These are phyloP conservation scores for Petrophora chlorosata DNA, from an alignment of 2,888 invertebrate genomes.

Conservation along the genomic window DNA sequence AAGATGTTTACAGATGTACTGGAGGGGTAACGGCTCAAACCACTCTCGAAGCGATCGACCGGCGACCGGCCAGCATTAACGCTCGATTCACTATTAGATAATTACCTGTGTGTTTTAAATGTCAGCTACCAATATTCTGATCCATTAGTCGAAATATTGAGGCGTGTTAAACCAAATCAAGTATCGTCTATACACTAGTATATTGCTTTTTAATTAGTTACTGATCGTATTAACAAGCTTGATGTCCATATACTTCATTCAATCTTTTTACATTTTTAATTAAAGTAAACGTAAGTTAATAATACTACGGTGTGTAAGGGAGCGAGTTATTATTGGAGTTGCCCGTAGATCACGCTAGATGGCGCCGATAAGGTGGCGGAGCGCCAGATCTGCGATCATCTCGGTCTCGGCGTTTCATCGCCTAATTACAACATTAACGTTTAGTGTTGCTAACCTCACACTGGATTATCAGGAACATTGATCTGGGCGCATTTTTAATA, in stretches of 20 bases:
- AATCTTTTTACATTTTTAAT: conserved; percentile 7
- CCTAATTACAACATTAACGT: conserved; percentile 63
- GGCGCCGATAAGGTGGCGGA: conserved; percentile 72
- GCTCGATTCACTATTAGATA: conserved; percentile 68
- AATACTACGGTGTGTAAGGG: conserved; percentile 34
- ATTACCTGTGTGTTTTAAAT: conserved; percentile 65
- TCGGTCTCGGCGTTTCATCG: conserved; percentile 56
- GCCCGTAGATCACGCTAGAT: conserved; percentile 78
- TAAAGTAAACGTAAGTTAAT: conserved; percentile 12
- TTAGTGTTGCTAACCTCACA: conserved; percentile 48
- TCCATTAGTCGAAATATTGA: conserved; percentile 25
- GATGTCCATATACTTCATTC: neutral
- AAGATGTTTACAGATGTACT: conserved; percentile 83
- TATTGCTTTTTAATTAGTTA: conserved; percentile 23
- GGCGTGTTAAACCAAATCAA: conserved; percentile 3
- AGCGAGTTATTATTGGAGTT: conserved; percentile 51
- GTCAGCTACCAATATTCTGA: conserved; percentile 41
- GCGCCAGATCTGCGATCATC: conserved; percentile 75
- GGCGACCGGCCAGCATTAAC: conserved; percentile 64
- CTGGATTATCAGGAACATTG: conserved; percentile 29
- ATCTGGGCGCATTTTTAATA: conserved; percentile 17
- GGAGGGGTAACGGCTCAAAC: conserved; percentile 75
- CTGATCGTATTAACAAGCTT: conserved; percentile 22
- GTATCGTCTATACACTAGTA: conserved; percentile 9
- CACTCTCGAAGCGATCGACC: conserved; percentile 72